Conservation (phyloP, 1,140 invertebrate species). For the Myzus persicae region DNA sequence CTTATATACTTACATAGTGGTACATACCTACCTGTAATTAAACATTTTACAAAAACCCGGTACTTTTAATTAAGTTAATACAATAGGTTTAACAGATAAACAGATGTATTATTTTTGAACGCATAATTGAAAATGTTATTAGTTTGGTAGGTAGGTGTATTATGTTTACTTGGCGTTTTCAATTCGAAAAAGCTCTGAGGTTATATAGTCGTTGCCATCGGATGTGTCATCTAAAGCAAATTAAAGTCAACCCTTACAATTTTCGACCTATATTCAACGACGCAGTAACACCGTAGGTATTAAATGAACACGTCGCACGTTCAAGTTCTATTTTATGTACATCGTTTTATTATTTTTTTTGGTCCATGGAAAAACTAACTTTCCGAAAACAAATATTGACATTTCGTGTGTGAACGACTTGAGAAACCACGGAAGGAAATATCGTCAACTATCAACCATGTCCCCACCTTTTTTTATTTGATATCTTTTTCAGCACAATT, state of each 20-base stretch:
- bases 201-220: neutral
- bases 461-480: neutral
- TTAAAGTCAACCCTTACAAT: neutral
- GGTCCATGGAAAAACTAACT: conserved; percentile 11
- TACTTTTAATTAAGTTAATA: neutral
- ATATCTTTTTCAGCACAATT: neutral
- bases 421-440: conserved; percentile 13
- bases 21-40: neutral
- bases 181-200: neutral
- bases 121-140: neutral
- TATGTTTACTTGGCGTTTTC: neutral
- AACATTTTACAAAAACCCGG: neutral
- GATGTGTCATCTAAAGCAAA: neutral
- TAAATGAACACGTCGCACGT: conserved; percentile 28
- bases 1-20: neutral
- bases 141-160: neutral
- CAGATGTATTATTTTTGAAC: neutral
- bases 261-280: neutral
- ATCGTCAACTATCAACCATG: conserved; percentile 24
- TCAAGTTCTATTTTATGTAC: conserved; percentile 30
- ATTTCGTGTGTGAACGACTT: conserved; percentile 24
- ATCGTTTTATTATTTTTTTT: neutral
- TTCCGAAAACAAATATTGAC: conserved; percentile 52
- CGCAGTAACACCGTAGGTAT: neutral
- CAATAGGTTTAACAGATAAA: neutral